These are phyloP conservation scores for Cinclus cinclus DNA, from an alignment of 2,113 vertebrate species.

Conservation along the genomic window DNA sequence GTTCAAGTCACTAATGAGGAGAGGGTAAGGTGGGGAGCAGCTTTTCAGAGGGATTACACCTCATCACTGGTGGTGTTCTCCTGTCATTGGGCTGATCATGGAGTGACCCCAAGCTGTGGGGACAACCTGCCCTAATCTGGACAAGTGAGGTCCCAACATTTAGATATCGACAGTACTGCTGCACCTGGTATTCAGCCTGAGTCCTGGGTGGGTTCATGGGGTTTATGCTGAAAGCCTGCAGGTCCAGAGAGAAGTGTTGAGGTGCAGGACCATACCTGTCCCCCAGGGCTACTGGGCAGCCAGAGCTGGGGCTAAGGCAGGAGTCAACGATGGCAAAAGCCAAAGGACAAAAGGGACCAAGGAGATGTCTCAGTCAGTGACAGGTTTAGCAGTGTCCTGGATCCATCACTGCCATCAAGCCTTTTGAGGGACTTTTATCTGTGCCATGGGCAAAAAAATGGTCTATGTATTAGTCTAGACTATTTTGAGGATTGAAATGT, in stretches of 20 bases:
- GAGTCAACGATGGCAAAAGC: neutral
- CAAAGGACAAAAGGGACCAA: neutral
- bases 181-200: neutral
- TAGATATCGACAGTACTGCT: neutral
- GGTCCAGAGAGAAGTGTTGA: rapidly evolving
- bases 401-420: neutral
- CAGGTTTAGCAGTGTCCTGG: neutral
- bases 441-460: neutral
- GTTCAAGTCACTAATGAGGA: neutral
- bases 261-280: neutral
- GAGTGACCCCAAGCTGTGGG: neutral
- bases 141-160: neutral
- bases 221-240: neutral
- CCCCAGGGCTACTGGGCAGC: neutral
- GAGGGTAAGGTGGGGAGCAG: neutral
- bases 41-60: neutral
- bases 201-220: neutral
- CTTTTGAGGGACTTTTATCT: neutral
- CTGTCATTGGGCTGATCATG: neutral
- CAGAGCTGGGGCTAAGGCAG: neutral
- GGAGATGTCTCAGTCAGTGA: neutral
- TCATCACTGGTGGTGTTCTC: neutral
- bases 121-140: neutral
- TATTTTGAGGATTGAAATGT: neutral
- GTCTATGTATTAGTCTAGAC: neutral